A percentile compares a stretch with the other conserved stretches of the same genome.
Conservation (phyloP, 2,113 vertebrate species). For the Ceyx margarethae region DNA sequence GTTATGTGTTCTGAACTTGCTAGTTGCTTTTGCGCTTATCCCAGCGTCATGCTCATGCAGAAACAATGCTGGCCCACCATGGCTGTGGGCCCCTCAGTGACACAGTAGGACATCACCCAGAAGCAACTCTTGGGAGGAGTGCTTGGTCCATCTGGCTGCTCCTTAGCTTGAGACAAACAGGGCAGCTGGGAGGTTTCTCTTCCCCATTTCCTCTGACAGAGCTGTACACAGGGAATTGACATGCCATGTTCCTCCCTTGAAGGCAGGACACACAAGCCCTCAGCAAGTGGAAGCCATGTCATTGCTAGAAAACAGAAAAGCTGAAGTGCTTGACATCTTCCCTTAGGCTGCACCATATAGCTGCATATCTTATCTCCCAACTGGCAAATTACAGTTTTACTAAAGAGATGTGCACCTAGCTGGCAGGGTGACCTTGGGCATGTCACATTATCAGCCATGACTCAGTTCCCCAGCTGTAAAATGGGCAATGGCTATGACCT, state of each 20-base stretch:
- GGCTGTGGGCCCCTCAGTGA: neutral
- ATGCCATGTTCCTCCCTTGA: fast-evolving
- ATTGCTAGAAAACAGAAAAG: neutral
- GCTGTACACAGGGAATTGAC: fast-evolving
- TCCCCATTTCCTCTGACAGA: neutral
- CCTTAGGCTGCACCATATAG: neutral
- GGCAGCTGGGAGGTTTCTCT: neutral
- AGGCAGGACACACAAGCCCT: neutral
- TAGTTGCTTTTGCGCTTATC: fast-evolving
- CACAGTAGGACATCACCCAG: fast-evolving
- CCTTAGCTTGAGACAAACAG: neutral
- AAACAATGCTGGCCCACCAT: neutral
- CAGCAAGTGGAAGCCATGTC: neutral
- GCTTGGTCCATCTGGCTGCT: neutral
- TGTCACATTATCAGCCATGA: neutral
- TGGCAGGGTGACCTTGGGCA: neutral
- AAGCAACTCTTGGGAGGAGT: neutral
- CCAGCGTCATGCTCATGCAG: fast-evolving
- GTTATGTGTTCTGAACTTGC: neutral
- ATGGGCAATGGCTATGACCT: neutral
- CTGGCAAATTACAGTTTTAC: neutral
- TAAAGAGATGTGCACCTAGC: neutral
- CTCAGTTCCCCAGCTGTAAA: slow-evolving; percentile 14
- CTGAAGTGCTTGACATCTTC: neutral
- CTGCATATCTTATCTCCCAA: neutral